phyloP scores from a whole-genome alignment of 2,113 vertebrate genomes.

The Suricata suricatta region DNA sequence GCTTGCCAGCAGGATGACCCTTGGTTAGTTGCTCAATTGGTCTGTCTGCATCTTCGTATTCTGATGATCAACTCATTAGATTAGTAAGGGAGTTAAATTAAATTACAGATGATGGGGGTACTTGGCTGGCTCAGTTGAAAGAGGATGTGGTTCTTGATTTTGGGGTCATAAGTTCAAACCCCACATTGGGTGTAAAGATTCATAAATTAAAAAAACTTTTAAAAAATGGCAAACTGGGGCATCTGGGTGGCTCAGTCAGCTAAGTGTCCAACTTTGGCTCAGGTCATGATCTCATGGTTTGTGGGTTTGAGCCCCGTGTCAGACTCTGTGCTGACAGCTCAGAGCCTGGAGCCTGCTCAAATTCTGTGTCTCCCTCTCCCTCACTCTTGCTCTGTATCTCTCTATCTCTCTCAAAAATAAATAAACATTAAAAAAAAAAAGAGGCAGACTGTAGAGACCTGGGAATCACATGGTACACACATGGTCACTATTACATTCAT shows the following conservation, averaged over 20 bases:
- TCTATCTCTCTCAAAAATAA: no score
- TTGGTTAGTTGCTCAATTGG: background rate
- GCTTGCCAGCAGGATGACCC: background rate
- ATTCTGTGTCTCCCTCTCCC: no score
- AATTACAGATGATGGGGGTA: background rate
- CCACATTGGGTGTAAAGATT: background rate
- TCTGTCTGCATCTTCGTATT: background rate
- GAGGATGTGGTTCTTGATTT: background rate
- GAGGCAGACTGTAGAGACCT: no score
- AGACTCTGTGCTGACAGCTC: no score
- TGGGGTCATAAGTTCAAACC: background rate
- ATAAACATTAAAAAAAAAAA: background rate
- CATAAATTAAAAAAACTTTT: background rate
- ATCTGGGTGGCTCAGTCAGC: accelerated
- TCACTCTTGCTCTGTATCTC: no score
- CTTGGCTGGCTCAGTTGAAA: background rate
- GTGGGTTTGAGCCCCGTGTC: no score
- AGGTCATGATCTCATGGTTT: no score
- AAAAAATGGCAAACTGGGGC: no score
- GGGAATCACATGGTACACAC: no score
- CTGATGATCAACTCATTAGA: background rate
- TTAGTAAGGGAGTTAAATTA: background rate
- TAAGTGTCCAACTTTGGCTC: no score
- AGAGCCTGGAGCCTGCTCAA: no score
- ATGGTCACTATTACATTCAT: accelerated